Conservation (phyloP, 2,113 vertebrate genomes). For the Gambusia holbrooki region DNA sequence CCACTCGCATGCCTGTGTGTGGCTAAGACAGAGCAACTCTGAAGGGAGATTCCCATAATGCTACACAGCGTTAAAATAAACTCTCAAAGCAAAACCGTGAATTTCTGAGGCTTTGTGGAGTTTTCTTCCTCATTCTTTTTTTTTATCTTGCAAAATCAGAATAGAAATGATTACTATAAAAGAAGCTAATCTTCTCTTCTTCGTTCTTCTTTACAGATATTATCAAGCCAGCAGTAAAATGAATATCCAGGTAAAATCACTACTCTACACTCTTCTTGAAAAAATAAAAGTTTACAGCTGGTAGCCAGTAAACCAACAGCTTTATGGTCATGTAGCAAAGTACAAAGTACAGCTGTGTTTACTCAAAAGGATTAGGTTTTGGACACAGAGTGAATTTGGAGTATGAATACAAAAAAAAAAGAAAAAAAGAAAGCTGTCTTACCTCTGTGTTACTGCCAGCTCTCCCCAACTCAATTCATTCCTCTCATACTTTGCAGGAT, state of each 20-base stretch:
- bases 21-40: conserved; percentile 55
- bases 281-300: not conserved
- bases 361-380: not conserved
- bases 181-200: not conserved
- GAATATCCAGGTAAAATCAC: conserved; percentile 19
- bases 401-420: not conserved
- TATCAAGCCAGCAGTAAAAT: not conserved
- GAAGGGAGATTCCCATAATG: conserved; percentile 68
- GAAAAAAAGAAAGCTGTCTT: conserved; percentile 29
- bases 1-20: conserved; percentile 62
- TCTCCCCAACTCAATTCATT: conserved; percentile 59
- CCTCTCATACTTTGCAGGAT: conserved; percentile 53
- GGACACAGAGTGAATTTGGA: not conserved
- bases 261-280: not conserved
- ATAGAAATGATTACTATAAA: not conserved
- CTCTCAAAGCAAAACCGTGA: conserved; percentile 28
- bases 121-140: conserved; percentile 5
- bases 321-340: conserved; percentile 30
- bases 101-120: not conserved
- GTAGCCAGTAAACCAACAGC: not conserved
- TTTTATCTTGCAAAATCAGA: not conserved
- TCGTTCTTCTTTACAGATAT: not conserved
- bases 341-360: conserved; percentile 54
- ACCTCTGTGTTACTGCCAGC: conserved; percentile 71
- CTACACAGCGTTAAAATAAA: conserved; percentile 27